A percentile compares a stretch with the other conserved stretches of the same genome.
Conservation (phyloP, 2,797 vertebrate species). For the Alfaro cultratus region DNA sequence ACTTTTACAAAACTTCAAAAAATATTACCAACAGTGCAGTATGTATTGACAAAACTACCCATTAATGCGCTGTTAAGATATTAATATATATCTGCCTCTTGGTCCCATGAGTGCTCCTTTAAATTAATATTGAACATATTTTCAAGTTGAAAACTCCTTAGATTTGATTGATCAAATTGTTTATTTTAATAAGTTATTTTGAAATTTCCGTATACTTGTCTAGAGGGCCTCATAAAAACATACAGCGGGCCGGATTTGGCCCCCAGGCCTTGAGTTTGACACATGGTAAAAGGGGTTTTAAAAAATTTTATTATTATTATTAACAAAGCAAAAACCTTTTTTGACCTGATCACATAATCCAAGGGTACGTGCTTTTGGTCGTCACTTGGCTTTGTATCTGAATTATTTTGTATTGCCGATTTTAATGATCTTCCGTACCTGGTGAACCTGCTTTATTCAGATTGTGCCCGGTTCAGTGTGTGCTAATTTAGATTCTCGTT, state of each 20-base stretch:
- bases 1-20: background rate
- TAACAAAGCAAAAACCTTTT: background rate
- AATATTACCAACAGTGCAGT: background rate
- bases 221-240: no score
- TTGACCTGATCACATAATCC: background rate
- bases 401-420: background rate
- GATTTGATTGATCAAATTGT: no score
- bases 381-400: background rate
- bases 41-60: no score
- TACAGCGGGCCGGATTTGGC: no score
- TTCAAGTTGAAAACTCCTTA: no score
- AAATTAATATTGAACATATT: no score
- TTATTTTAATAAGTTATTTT: no score
- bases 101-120: no score
- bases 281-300: background rate
- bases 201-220: no score
- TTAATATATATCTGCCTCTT: no score
- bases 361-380: background rate
- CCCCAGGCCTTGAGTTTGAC: no score
- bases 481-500: background rate
- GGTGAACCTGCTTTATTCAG: background rate
- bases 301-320: background rate
- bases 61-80: no score
- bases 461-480: background rate
- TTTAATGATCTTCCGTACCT: background rate